phyloP scores from a whole-genome alignment of 2,113 vertebrate genomes.

The Urocynchramus pylzowi region DNA sequence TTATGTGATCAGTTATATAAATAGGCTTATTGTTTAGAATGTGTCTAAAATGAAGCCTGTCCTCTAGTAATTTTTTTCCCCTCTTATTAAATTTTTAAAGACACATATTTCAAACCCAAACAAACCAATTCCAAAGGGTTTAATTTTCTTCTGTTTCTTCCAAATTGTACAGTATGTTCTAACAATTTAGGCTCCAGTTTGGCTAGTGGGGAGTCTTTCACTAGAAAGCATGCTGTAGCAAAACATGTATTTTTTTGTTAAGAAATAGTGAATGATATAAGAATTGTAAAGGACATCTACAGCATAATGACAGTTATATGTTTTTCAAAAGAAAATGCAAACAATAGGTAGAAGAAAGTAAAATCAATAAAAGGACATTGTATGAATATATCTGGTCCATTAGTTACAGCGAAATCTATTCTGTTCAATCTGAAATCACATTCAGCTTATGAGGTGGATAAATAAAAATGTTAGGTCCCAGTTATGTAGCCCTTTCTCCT shows the following conservation, averaged over 20 bases:
- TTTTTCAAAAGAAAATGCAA: conserved; percentile 62
- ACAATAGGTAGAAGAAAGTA: conserved; percentile 73
- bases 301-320: conserved; percentile 53
- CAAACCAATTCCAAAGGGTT: conserved; percentile 38
- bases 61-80: conserved; percentile 4
- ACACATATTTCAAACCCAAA: conserved; percentile 30
- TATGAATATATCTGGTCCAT: conserved; percentile 72
- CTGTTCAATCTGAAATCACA: conserved; percentile 63
- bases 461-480: conserved; percentile 30
- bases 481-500: conserved; percentile 17
- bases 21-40: conserved; percentile 61
- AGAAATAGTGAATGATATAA: conserved; percentile 62
- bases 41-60: conserved; percentile 40
- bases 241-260: conserved; percentile 46
- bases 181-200: conserved; percentile 2
- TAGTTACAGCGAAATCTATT: conserved; percentile 71
- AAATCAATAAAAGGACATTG: conserved; percentile 75
- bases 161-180: conserved; percentile 25
- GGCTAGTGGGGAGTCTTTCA: conserved; percentile 35
- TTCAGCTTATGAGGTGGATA: conserved; percentile 53
- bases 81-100: conserved; percentile 50
- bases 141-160: conserved; percentile 44
- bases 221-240: neutral
- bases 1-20: conserved; percentile 51
- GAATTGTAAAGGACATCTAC: conserved; percentile 61